Percentiles rank a stretch among this genome's conserved stretches.
Evolutionary conservation across 2,113 vertebrate genomes (phyloP).

Genomic region (Oncorhynchus gorbuscha): DNA sequence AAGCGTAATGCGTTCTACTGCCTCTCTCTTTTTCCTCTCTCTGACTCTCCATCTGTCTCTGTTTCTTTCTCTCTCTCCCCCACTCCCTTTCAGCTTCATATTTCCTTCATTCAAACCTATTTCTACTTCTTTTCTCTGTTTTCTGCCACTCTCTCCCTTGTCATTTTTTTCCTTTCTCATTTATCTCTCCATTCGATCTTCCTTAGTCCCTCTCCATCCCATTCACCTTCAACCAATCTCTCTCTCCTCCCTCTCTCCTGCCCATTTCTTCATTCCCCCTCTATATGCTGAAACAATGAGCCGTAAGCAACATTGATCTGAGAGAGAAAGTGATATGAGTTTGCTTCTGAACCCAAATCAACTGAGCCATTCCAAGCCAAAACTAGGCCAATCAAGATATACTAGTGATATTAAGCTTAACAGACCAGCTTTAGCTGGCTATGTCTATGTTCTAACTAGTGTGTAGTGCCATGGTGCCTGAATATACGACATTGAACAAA

Average conservation of each 20-base stretch:
- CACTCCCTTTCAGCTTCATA: background rate
- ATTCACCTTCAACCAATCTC: too few relatives aligned
- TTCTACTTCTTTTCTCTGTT: background rate
- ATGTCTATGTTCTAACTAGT: background rate
- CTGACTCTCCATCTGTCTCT: background rate
- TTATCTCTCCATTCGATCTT: background rate
- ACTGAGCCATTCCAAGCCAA: too few relatives aligned
- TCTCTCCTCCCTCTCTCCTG: background rate
- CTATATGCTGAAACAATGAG: background rate
- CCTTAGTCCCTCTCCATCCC: background rate
- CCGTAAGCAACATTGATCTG: too few relatives aligned
- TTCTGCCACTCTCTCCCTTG: background rate
- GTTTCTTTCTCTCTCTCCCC: background rate
- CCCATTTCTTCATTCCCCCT: background rate
- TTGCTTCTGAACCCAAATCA: too few relatives aligned
- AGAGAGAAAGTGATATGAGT: too few relatives aligned
- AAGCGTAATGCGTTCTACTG: conserved; percentile 19
- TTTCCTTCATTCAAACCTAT: background rate
- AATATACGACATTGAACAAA: conserved; percentile 17
- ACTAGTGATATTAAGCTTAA: too few relatives aligned
- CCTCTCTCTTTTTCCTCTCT: conserved; percentile 13
- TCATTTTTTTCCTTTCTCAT: background rate
- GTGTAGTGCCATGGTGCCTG: background rate
- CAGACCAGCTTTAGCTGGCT: background rate
- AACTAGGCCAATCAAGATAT: too few relatives aligned